Base-by-base conservation (phyloP, 2,797 vertebrate genomes). In the Lophotriccus pileatus region DNA sequence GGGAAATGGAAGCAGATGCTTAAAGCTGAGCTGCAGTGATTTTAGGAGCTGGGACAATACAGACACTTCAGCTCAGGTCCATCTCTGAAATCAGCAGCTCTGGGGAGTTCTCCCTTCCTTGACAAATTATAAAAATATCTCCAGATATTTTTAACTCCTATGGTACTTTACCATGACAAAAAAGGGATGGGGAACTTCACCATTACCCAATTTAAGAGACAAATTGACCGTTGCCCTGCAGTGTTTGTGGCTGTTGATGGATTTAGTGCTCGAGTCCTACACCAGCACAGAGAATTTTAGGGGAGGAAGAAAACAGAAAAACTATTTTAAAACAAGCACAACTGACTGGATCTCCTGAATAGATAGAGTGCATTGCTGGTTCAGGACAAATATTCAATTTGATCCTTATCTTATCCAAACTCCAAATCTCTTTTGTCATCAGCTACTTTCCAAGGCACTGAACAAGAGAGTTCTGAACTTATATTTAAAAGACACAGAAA, bases 331-430 rank as follows among this genome's bases (percentile, higher is more conserved):
- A 94, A 75, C 32, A 81, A 97, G 47, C 12, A 30, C 66, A 94
- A 70, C 17, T 64, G 68, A 81, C 66, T 70, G 59, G 80, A 79
- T 68, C 68, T 89, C 59, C 72, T 53, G 69, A 72, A 59, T 34
- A 82, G 67, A 69, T 82, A 53, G 41, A 77, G 53, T 22, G 24
- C 32, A 12, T 46, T 89, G 66, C 50, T 86, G 64, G 64, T 49
- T 77, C 82, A 85, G 64, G 82, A 90, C 82, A 95, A 95, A 94
- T 62, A 93, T 89, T 88, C 78, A 63, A 90, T 92, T 92, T 95
- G 91, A 95, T 93, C 85, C 63, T 74, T 94, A 88, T 92, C 70
- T 89, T 93, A 94, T 52, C 90, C 70, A 62, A 79, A 89, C 39
- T 44, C 63, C 72, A 59, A 80, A 87, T 87, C 75, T 89, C 59